Conservation (phyloP, 1,140 invertebrate species). For the Drosophila auraria region DNA sequence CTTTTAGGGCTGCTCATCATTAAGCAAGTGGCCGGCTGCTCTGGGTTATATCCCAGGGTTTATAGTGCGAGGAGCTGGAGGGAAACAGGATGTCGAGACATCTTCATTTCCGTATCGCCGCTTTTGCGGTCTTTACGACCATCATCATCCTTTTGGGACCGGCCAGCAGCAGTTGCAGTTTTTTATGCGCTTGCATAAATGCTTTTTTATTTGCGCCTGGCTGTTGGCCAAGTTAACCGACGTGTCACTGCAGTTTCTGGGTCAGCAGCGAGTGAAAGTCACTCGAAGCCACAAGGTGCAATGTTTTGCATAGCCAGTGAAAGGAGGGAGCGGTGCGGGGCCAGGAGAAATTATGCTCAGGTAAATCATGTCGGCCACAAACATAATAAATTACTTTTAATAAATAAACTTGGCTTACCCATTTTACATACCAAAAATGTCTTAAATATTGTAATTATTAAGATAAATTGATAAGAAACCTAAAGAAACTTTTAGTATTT, state of each 20-base stretch:
- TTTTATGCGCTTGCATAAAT: slow-evolving; percentile 74
- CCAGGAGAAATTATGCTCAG: slow-evolving; percentile 11
- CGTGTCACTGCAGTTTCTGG: slow-evolving; percentile 61
- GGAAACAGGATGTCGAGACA: slow-evolving; percentile 65
- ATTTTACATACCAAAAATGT: too few relatives aligned
- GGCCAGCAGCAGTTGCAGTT: slow-evolving; percentile 60
- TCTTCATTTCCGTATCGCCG: slow-evolving; percentile 70
- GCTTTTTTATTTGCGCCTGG: slow-evolving; percentile 35
- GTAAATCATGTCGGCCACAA: slow-evolving; percentile 1
- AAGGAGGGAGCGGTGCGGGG: not conserved
- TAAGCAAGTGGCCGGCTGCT: slow-evolving; percentile 63
- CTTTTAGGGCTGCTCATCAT: slow-evolving; percentile 32
- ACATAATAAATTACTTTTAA: not conserved
- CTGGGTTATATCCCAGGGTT: not conserved
- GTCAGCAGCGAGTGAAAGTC: slow-evolving; percentile 71
- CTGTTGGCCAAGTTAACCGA: slow-evolving; percentile 43
- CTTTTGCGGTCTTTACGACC: slow-evolving; percentile 50
- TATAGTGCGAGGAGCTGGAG: not conserved
- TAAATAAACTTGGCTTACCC: too few relatives aligned
- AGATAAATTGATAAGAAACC: not conserved
- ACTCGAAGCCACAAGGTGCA: slow-evolving; percentile 64
- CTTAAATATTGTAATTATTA: not conserved
- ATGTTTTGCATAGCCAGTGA: slow-evolving; percentile 44
- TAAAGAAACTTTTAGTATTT: not conserved
- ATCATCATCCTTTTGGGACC: slow-evolving; percentile 25